Evolutionary conservation across 2,888 invertebrate species (phyloP), one percentile per base, ranked within the genome.

Genomic region (Andrena haemorrhoa): DNA sequence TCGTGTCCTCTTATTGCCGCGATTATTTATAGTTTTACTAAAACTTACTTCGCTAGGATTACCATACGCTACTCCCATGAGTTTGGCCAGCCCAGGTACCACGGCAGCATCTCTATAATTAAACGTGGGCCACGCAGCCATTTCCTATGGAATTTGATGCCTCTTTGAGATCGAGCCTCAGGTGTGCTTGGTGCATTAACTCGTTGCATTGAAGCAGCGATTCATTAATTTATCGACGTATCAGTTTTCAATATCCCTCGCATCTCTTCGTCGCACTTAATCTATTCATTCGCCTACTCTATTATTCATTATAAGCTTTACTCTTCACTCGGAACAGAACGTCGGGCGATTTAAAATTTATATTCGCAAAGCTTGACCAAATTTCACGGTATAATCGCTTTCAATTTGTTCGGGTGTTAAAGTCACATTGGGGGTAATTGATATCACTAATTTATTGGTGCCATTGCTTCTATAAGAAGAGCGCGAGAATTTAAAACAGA

Each of bases 21-120:
- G 86, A 88, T 88, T 88, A 88, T 88, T 88, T 88, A 88, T 88
- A 88, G 88, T 88, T 85, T 88, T 79, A 86, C 88, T 86, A 82
- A 88, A 88, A 86, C 79, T 81, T 87, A 86, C 86, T 82, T 82
- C 84, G 53, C 72, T 33, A 78, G 79, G 78, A 87, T 88, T 75
- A 88, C 84, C 86, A 84, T 87, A 75, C 77, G 82, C 74, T 86
- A 58, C 79, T 71, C 79, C 84, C 80, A 79, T 86, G 75, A 76
- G 78, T 71, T 78, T 79, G 82, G 82, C 75, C 78, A 82, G 61
- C 72, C 61, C 86, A 86, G 86, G 84, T 86, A 80, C 82, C 82
- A 51, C 82, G 72, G 47, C 64, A 82, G 78, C 86, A 69, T 88
- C 79, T 86, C 88, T 88, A 88, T 88, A 88, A 88, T 88, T 88